Evolutionary conservation across 1,140 invertebrate genomes (phyloP), one percentile per base, ranked within the genome.

Genomic region (Acromyrmex charruanus): DNA sequence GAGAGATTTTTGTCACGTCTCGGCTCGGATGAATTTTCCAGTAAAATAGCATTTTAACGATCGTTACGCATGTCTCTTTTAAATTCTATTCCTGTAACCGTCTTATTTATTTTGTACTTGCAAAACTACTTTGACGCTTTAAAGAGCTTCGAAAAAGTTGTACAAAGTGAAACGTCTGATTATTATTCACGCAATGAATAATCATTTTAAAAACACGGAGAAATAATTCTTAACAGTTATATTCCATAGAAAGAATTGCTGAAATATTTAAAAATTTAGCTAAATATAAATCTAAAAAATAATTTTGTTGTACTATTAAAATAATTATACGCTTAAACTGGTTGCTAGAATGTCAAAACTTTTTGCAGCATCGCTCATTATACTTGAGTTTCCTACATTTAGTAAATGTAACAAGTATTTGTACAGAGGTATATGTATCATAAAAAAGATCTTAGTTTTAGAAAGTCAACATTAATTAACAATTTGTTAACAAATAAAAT

Each of bases 31-130:
- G 18, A 53, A 66, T 79, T 66, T 75, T 63, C 25, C n/a, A 18
- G 14, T 84, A 49, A 63, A 61, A 84, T 82, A 61, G 39, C 71
- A 31, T 61, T 59, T 82, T 81, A 58, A 44, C n/a, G 31, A 25
- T 71, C 31, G 21, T 44, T 31, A 31, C 49, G 21, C 49, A 35
- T 44, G 18, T 25, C 18, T 58, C 18, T 6, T 61, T 61, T 58
- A 44, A 16, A 53, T 75, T 74, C 58, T 18, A 74, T 49, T 35
- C n/a, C 9, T 10, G 18, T 39, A 2, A 14, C 14, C 71, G 28
- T 51, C 28, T 49, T 21, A 31, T 21, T 66, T 61, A 51, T 84
- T 31, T 75, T 18, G 39, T 44, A 12, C 28, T 61, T 28, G 12
- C 25, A 5, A 72, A 61, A 28, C 39, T 21, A 49, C 16, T n/a